A percentile compares a stretch with the other conserved stretches of the same genome.
phyloP scores from a whole-genome alignment of 2,113 vertebrate species.

The Ctenomys sociabilis region DNA sequence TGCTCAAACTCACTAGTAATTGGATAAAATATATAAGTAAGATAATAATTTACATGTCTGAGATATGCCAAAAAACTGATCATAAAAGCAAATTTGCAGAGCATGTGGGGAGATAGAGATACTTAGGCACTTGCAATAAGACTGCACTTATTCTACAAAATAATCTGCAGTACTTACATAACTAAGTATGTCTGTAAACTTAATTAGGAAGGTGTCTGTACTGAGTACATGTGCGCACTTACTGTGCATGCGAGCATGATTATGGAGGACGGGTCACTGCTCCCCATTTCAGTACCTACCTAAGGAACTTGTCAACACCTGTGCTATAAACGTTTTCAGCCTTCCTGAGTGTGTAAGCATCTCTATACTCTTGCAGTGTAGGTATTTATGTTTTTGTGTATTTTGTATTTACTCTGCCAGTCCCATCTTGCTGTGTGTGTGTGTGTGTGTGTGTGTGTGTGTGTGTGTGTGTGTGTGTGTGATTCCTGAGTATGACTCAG shows the following conservation, averaged over 20 bases:
- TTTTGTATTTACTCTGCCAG: no score
- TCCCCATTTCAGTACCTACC: neutral
- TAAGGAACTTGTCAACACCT: neutral
- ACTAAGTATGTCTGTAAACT: neutral
- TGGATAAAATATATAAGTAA: neutral
- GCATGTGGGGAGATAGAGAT: neutral
- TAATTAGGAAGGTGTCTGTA: neutral
- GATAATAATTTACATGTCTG: neutral
- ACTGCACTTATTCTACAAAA: neutral
- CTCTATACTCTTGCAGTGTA: neutral
- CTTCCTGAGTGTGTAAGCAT: neutral
- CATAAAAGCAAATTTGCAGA: neutral
- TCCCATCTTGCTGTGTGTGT: neutral
- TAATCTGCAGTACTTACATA: neutral
- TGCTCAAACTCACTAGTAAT: neutral
- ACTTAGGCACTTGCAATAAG: neutral
- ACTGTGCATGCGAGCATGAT: neutral
- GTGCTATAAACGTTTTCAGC: neutral
- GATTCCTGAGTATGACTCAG: neutral
- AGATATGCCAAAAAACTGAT: neutral
- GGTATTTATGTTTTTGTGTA: neutral
- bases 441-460: neutral
- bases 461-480: neutral
- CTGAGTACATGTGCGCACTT: neutral
- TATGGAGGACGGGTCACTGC: neutral